Percentiles rank a stretch among this genome's conserved stretches.
Evolutionary conservation across 2,797 vertebrate species (phyloP).

Genomic region (Salarias fasciatus): DNA sequence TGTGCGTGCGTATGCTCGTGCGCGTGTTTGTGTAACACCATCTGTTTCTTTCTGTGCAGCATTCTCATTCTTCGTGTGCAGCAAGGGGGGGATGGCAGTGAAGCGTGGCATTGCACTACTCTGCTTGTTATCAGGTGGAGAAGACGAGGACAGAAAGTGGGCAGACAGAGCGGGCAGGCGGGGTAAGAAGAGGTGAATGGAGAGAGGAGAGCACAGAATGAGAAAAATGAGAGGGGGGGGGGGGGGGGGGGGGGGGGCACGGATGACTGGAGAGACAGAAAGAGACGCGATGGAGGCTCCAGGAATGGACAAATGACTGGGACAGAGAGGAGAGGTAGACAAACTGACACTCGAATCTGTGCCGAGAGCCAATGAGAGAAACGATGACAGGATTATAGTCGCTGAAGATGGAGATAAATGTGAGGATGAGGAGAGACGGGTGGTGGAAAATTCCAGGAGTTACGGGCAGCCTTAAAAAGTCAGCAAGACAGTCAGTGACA

Average conservation of each 20-base stretch:
- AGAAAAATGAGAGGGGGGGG: slow-evolving; percentile 40
- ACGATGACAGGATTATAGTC: slow-evolving; percentile 14
- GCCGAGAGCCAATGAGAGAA: slow-evolving; percentile 33
- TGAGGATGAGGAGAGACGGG: neutral
- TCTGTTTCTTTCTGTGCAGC: slow-evolving; percentile 19
- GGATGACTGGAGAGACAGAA: slow-evolving; percentile 49
- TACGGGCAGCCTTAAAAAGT: slow-evolving; percentile 4
- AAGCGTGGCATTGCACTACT: slow-evolving; percentile 44
- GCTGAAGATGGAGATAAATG: slow-evolving; percentile 18
- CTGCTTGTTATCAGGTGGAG: slow-evolving; percentile 64
- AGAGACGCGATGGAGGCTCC: slow-evolving; percentile 36
- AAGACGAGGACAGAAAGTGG: slow-evolving; percentile 45
- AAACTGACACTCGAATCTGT: slow-evolving; percentile 39
- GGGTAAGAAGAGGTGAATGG: slow-evolving; percentile 26
- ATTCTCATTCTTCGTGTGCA: slow-evolving; percentile 49
- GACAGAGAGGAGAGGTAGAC: slow-evolving; percentile 30
- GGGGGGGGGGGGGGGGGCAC: slow-evolving; percentile 20
- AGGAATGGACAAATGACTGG: slow-evolving; percentile 24
- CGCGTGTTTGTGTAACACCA: slow-evolving; percentile 2
- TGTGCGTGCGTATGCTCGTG: neutral
- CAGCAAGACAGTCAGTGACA: slow-evolving; percentile 19
- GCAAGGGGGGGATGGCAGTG: slow-evolving; percentile 38
- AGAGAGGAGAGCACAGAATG: slow-evolving; percentile 40
- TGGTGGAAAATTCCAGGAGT: slow-evolving; percentile 1
- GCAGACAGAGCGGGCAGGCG: slow-evolving; percentile 21